These are phyloP conservation scores for Tanypteryx hageni DNA, from an alignment of 2,888 invertebrate genomes.

Conservation along the genomic window DNA sequence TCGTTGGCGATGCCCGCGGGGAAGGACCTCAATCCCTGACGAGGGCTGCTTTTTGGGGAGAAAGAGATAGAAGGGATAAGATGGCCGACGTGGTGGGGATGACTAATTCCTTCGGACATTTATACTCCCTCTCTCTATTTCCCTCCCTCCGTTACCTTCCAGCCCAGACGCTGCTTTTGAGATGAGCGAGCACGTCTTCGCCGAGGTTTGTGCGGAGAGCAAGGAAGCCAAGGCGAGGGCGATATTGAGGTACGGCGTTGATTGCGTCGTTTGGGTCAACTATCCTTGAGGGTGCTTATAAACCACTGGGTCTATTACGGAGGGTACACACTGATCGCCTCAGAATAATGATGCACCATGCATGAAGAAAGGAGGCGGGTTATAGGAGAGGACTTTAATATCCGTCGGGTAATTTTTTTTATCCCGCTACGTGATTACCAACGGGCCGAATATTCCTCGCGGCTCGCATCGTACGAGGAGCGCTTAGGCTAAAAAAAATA, in stretches of 20 bases:
- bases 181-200: slow-evolving; percentile 10
- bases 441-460: too few species aligned
- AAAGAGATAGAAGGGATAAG: not conserved
- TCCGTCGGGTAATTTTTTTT: too few species aligned
- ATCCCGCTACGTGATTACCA: too few species aligned
- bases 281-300: not conserved
- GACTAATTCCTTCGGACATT: slow-evolving; percentile 60
- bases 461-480: too few species aligned
- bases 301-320: not conserved
- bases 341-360: slow-evolving; percentile 5
- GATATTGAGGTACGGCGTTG: slow-evolving; percentile 56
- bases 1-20: slow-evolving; percentile 44
- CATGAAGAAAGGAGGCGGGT: not conserved
- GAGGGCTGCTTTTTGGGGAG: not conserved
- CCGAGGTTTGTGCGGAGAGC: not conserved
- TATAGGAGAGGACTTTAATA: too few species aligned
- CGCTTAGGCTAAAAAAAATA: too few species aligned
- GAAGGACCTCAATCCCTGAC: slow-evolving; percentile 45
- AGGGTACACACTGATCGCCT: not conserved
- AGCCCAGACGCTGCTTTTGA: not conserved
- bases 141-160: not conserved
- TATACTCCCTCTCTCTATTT: not conserved
- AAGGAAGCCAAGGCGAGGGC: not conserved
- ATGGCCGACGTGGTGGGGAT: slow-evolving; percentile 39
- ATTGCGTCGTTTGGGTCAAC: slow-evolving; percentile 64